Conservation (phyloP, 2,888 invertebrate species). For the Lordiphosa fenestrarum region DNA sequence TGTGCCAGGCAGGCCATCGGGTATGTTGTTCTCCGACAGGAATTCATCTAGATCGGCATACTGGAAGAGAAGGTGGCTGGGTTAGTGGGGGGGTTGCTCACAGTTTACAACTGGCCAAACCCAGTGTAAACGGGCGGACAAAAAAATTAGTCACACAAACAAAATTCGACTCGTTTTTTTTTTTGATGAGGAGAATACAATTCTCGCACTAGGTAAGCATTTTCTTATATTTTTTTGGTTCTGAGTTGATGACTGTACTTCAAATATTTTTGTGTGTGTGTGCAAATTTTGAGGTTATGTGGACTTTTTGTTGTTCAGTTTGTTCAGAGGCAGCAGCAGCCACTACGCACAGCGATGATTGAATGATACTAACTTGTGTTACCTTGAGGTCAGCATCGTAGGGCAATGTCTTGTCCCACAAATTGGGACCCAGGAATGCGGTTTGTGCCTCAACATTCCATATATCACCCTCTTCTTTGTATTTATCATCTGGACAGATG, state of each 20-base stretch:
- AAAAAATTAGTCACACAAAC: conserved; percentile 30
- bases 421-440: conserved; percentile 96
- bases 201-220: conserved; percentile 69
- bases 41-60: conserved; percentile 99
- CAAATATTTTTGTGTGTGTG: conserved; percentile 17
- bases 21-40: conserved; percentile 96
- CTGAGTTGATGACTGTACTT: conserved; percentile 25
- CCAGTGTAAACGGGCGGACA: background rate
- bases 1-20: conserved; percentile 86
- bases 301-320: conserved; percentile 17
- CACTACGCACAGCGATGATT: conserved; percentile 75
- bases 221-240: conserved; percentile 19
- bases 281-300: conserved; percentile 25
- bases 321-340: conserved; percentile 72
- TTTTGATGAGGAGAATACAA: conserved; percentile 62
- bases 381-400: conserved; percentile 98
- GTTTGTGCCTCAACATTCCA: conserved; percentile 96
- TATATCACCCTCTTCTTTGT: conserved; percentile 91
- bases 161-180: conserved; percentile 13
- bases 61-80: conserved; percentile 79
- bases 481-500: conserved; percentile 82
- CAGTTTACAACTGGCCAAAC: too few relatives aligned
- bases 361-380: conserved; percentile 84
- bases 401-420: conserved; percentile 96
- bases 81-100: too few relatives aligned